Percentiles rank a stretch among this genome's conserved stretches.
These are phyloP conservation scores for Arvicanthis niloticus DNA, from an alignment of 2,113 vertebrate species.

Conservation along the genomic window DNA sequence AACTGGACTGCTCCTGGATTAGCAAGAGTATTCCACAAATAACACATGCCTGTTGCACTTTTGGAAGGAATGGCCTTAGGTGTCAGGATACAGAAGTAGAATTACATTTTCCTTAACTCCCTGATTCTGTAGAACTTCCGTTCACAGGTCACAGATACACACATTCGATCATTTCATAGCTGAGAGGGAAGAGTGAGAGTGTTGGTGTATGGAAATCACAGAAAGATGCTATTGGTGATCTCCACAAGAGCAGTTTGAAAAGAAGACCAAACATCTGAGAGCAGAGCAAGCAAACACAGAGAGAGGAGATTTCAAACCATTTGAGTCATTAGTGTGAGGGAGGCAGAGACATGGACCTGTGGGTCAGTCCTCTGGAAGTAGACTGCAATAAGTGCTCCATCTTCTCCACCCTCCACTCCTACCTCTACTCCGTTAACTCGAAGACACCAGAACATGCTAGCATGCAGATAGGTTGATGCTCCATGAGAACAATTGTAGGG, in stretches of 20 bases:
- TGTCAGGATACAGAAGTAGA: background rate
- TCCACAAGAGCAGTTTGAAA: conserved; percentile 16
- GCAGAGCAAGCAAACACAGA: conserved; percentile 7
- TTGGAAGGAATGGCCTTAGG: background rate
- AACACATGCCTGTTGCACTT: background rate
- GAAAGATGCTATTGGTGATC: background rate
- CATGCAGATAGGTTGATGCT: background rate
- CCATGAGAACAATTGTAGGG: background rate
- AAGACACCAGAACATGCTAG: conserved; percentile 8
- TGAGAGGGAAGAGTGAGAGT: background rate
- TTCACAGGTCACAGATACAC: background rate
- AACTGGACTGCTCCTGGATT: background rate
- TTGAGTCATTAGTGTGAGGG: background rate
- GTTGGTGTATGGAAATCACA: background rate
- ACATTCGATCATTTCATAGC: background rate
- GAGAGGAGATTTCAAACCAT: background rate
- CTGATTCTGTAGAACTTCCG: conserved; percentile 22
- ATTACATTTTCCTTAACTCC: background rate
- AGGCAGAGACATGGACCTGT: background rate
- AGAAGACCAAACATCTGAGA: background rate
- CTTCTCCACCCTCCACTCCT: background rate
- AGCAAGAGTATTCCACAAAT: background rate
- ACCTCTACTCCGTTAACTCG: background rate
- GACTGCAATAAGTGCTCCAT: background rate
- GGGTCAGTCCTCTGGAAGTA: background rate